Base-by-base conservation (phyloP, 2,888 invertebrate species). In the Limenitis camilla region DNA sequence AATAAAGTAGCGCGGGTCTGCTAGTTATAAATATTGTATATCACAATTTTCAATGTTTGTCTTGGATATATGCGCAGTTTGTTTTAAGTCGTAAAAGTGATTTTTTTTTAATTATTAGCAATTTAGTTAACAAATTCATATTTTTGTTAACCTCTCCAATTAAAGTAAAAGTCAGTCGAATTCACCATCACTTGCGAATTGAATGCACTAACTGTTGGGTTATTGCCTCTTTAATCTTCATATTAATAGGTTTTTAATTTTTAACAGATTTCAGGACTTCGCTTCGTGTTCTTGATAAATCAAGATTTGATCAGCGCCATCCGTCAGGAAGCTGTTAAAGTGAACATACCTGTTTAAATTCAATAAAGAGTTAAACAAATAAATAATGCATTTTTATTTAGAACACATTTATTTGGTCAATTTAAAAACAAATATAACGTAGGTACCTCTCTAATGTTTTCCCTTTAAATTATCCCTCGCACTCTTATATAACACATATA, bases 261-360 rank as follows among this genome's bases (percentile, higher is more conserved):
- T 52, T 82, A 81, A 62, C 88, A 93, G 94, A 94, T 98, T 67
- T 93, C 96, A 27, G 95, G 96, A 49, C 89, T 98, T 40, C 91
- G 96, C 58, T 98, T 98, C 83, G 95, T 97, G 63, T 98, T 98
- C 77, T 90, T 96, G 59, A 93, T 98, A 55, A 97, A 98, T 81
- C 95, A 95, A 76, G 96, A 97, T 66, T 88, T 98, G 45, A 95
- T 97, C 63, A 93, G 93, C 71, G 93, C 94, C 38, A 96, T 97
- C 65, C 91, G 96, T 49, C 94, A 94, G 76, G 97, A 97, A 83
- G 93, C 95, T 56, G 93, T 94, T 2, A 94, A 94, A 80, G 91
- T 94, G 57, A 93, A 92, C 73, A 80, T 86, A 67, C 86, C 87
- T 55, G 78, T 78, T 38, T 86, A 70, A 77, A 61, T 56, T 60